Base-by-base conservation (phyloP, 1,140 invertebrate species). In the Ceratosolen solmsi region DNA sequence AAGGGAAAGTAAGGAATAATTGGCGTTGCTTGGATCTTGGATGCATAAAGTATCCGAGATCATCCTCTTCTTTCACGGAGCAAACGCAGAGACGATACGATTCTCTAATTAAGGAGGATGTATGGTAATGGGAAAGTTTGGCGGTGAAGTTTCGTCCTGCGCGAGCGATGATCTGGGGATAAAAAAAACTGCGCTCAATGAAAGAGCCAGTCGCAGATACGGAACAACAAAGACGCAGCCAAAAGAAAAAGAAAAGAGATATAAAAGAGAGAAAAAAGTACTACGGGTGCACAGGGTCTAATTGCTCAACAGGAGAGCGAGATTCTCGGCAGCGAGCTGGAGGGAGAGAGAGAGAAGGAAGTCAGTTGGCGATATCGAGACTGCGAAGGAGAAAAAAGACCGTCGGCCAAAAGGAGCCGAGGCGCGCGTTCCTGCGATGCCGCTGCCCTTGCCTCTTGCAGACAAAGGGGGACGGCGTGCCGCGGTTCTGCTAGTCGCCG, bases 191-290 rank as follows among this genome's bases (percentile, higher is more conserved):
- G 7, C 13, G 13, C 41, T 13, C 41, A 46, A 46, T 46, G 41
- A 8, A 13, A 46, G 13, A 13, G 7, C 7, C 41, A 13, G 13
- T 46, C 46, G 30, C 75, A 83, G n/a, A n/a, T n/a, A n/a, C n/a
- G n/a, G n/a, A 80, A 82, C 74, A 75, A 68, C 54, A 82, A 36
- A 80, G 74, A 79, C n/a, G n/a, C n/a, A n/a, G n/a, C n/a, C 58
- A 85, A 71, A 79, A 33, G 41, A 46, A 46, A 46, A 46, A 46
- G 13, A 46, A n/a, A n/a, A n/a, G n/a, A 70, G 38, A 17, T 27
- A 65, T 33, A 65, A 36, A 65, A 36, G 30, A 2, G 25, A n/a
- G 2, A 20, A 38, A 4, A 46, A 46, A 33, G 36, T 4, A n/a
- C 3, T 22, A 65, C 54, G 51, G 33, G 82, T 8, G 27, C 74